Evolutionary conservation across 2,888 invertebrate genomes (phyloP), one percentile per base, ranked within the genome.

Genomic region (Chymomyza caudatula): DNA sequence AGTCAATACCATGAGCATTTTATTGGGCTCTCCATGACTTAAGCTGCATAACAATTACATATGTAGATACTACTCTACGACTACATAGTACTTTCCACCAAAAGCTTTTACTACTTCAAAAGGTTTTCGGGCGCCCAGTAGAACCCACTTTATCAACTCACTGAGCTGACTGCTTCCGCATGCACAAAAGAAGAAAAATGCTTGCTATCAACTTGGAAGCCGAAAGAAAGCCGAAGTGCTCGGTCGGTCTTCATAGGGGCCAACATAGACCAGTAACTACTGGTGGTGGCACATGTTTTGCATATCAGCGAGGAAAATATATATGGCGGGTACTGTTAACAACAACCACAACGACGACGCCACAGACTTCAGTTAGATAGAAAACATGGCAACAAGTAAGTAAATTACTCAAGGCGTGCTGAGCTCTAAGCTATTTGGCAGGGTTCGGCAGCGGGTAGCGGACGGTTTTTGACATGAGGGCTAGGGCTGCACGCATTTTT

Each of bases 331-430:
- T 52, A 60, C 54, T 63, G 59, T 52, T 47, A 52, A 58, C 37
- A n/a, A n/a, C 44, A 11, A 44, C 13, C n/a, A 44, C 44, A 3
- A 44, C 44, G 11, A 37, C 37, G 37, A 37, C 4, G 37, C 37
- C 37, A 37, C 4, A 11, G 11, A 37, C 5, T 11, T 6, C 37
- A 11, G 37, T 37, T 37, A 68, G 65, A 65, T 65, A 62, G 6
- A 25, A 25, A 25, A n/a, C 37, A 49, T 53, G 47, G 74, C 80
- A 80, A 84, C 78, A 84, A 73, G 82, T 78, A 63, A 67, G 67
- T 69, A 67, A 77, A 77, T 73, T 76, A 62, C 47, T 37, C 8
- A 55, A 63, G 52, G 76, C 65, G 66, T 67, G 65, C 58, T 17
- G 51, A 4, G 25, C n/a, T n/a, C 4, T 15, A 3, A 11, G 53